Conservation (phyloP, 1,140 invertebrate species). For the Sarcophaga bullata region DNA sequence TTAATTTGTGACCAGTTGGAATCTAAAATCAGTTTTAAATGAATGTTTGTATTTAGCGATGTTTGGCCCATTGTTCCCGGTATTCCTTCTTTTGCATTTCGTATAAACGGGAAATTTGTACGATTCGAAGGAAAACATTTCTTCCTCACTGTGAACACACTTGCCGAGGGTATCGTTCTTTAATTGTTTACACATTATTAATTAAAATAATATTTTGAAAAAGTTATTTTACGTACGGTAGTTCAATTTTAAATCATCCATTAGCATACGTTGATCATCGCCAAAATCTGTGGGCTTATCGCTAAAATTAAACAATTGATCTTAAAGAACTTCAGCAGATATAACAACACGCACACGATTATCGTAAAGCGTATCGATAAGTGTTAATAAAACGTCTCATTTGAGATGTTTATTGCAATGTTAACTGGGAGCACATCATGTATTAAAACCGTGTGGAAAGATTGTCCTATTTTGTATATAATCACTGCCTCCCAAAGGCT, state of each 20-base stretch:
- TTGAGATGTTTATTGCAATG: constrained; percentile 81
- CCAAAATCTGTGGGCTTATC: constrained; percentile 68
- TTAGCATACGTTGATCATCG: constrained; percentile 85
- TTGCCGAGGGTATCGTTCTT: constrained; percentile 68
- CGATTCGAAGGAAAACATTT: constrained; percentile 96
- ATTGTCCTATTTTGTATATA: constrained; percentile 91
- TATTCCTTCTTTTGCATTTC: constrained; percentile 97
- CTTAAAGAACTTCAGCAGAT: constrained; percentile 79
- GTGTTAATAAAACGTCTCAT: constrained; percentile 93
- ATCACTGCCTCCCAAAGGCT: constrained; percentile 93
- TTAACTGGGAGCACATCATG: constrained; percentile 88
- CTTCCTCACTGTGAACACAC: constrained; percentile 96
- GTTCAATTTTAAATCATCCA: constrained; percentile 87
- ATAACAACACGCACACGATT: constrained; percentile 85
- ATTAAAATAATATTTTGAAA: constrained; percentile 7
- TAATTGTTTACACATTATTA: background rate
- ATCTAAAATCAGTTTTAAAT: constrained; percentile 14
- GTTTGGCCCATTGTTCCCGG: constrained; percentile 83
- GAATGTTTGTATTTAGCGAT: constrained; percentile 61
- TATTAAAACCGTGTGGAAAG: constrained; percentile 95
- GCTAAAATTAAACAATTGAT: constrained; percentile 76
- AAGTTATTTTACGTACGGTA: constrained; percentile 48
- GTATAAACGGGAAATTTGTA: constrained; percentile 87
- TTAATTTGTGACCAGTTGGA: constrained; percentile 9
- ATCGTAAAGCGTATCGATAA: constrained; percentile 98